These are phyloP conservation scores for Thera obeliscata DNA, from an alignment of 2,888 invertebrate species.

Conservation along the genomic window DNA sequence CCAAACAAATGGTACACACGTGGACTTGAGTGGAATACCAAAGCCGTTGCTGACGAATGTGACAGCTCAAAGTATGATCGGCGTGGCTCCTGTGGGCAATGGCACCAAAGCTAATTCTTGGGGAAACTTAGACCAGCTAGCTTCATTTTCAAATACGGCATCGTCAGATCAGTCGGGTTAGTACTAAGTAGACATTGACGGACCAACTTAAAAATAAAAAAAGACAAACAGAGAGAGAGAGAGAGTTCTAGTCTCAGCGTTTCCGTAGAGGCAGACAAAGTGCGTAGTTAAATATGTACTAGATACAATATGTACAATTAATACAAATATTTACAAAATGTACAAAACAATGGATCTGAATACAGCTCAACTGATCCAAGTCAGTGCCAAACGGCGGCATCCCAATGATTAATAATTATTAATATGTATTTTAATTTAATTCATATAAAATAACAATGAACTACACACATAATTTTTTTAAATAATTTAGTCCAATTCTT, in stretches of 20 bases:
- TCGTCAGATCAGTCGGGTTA: constrained; percentile 12
- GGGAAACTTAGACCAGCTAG: constrained; percentile 43
- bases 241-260: too few relatives aligned
- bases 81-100: constrained; percentile 55
- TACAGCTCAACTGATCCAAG: too few relatives aligned
- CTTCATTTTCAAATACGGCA: constrained; percentile 18
- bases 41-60: constrained; percentile 69
- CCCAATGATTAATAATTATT: too few relatives aligned
- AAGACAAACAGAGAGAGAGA: background rate
- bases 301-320: too few relatives aligned
- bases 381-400: too few relatives aligned
- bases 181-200: background rate
- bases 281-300: too few relatives aligned
- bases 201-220: background rate
- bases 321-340: too few relatives aligned
- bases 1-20: constrained; percentile 62
- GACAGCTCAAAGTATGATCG: constrained; percentile 68
- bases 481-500: background rate
- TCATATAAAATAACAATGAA: too few relatives aligned
- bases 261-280: too few relatives aligned
- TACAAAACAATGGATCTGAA: too few relatives aligned
- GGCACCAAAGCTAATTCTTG: constrained; percentile 46
- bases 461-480: too few relatives aligned
- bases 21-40: constrained; percentile 63
- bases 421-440: too few relatives aligned